Evolutionary conservation across 2,888 invertebrate genomes (phyloP), one percentile per base, ranked within the genome.

Genomic region (Laothoe populi): DNA sequence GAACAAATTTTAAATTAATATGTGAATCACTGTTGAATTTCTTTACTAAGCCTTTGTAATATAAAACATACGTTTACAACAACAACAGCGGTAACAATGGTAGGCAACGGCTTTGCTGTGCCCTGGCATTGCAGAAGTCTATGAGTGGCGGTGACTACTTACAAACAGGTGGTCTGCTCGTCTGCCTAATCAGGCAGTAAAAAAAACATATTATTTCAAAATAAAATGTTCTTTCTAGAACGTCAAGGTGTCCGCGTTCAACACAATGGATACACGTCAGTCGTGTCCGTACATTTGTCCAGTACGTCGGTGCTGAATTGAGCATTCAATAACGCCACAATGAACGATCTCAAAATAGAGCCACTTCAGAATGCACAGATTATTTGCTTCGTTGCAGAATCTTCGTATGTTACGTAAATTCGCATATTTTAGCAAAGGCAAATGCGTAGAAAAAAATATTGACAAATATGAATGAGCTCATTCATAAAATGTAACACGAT

Each of bases 241-340:
- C 16, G 16, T 35, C 4, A 4, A 10, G 7, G 35, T 53, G 31
- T 31, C 16, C 53, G 4, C 31, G 19, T 35, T 19, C 53, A 35
- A 19, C 11, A 35, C 53, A 16, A 49, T 35, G 35, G 16, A 19
- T 16, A 35, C 1, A 35, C 5, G 19, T 7, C n/a, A 19, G 35
- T 35, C 19, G 53, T 35, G 35, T 35, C 53, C 31, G 23, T 23
- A 0, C 46, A 31, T 31, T 57, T 60, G 64, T 64, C 60, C 59
- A 60, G 49, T 35, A 46, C 13, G 40, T 16, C 16, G n/a, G 24
- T 16, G 38, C 59, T 66, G 53, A 64, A 66, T 66, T 23, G 46
- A 23, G 48, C 45, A 62, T 63, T 62, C 61, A 57, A 61, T 42
- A 59, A 13, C 31, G 31, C 40, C 24, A 64, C 62, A 64, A 63